A percentile compares a stretch with the other conserved stretches of the same genome.
These are phyloP conservation scores for Phortica variegata DNA, from an alignment of 1,140 invertebrate species.

Conservation along the genomic window DNA sequence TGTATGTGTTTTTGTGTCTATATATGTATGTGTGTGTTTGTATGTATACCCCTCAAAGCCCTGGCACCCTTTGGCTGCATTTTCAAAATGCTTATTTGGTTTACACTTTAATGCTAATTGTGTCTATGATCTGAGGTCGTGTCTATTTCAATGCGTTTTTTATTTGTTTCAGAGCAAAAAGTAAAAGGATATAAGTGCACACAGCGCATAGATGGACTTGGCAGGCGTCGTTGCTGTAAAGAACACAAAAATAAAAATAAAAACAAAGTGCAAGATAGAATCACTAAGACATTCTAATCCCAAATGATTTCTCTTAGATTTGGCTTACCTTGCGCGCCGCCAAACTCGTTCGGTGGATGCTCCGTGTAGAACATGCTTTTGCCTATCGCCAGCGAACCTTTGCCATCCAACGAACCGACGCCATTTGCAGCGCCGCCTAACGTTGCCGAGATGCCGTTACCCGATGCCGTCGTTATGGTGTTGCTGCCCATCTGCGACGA, in stretches of 20 bases:
- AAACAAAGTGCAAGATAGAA: neutral
- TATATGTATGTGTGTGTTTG: too few relatives aligned
- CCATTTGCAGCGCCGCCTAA: constrained; percentile 23
- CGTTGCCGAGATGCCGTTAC: constrained; percentile 39
- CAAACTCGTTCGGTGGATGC: constrained; percentile 53
- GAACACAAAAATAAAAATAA: constrained; percentile 11
- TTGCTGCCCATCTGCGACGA: too few relatives aligned
- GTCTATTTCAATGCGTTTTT: too few relatives aligned
- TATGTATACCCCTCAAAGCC: constrained; percentile 29
- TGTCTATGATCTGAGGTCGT: constrained; percentile 22
- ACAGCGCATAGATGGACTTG: constrained; percentile 8
- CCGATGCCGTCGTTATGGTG: constrained; percentile 28
- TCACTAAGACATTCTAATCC: neutral
- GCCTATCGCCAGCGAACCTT: constrained; percentile 53
- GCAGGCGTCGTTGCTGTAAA: constrained; percentile 4
- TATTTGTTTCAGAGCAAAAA: constrained; percentile 41
- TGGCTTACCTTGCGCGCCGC: constrained; percentile 33
- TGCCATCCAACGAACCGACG: constrained; percentile 30
- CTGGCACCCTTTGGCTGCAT: constrained; percentile 43
- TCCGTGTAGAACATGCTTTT: constrained; percentile 57
- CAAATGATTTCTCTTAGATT: constrained; percentile 4
- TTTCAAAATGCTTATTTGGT: constrained; percentile 38
- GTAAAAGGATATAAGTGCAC: constrained; percentile 4
- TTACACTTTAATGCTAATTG: constrained; percentile 10
- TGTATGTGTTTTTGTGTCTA: too few relatives aligned